Evolutionary conservation across 2,113 vertebrate genomes (phyloP), one percentile per base, ranked within the genome.

Genomic region (Sus scrofa): DNA sequence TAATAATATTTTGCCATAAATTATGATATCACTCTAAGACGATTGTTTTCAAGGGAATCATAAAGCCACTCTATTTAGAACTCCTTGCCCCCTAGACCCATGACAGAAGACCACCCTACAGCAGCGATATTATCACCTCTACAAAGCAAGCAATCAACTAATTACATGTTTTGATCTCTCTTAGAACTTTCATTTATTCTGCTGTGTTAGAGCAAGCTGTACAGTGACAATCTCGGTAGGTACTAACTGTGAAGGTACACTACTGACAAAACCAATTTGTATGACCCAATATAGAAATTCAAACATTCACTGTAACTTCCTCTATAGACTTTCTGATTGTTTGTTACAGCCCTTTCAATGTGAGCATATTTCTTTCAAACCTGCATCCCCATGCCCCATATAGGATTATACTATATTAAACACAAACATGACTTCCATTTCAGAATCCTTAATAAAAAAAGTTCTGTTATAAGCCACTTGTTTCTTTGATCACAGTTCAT

Each of bases 81-180:
- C 30, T 26, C 20, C 18, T 83, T 15, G 54, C 71, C 52, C 34
- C 50, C 34, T 60, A 90, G 70, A 92, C 65, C 15, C 6, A 88
- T 77, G 65, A 91, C 54, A 91, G 71, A 86, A 87, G 67, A 70
- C 60, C 86, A 82, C 73, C 81, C 75, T 79, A 95, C 70, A 87
- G 70, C 74, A 86, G 71, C 95, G 52, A 65, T 44, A 15, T 70
- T 44, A 15, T 70, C 81, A 52, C 63, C 68, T 84, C 73, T 85
- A 67, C 3, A n/a, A 96, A 94, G 75, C 65, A 96, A 81, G 71
- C 86, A 88, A 97, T 97, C 93, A 96, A 62, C 78, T 96, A 97
- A 97, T 92, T 97, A 73, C 37, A 82, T 81, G 60, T 77, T 95
- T 95, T 91, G 62, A 94, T 96, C 70, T 50, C 26, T 75, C 56